Base-by-base conservation (phyloP, 1,140 invertebrate genomes). In the Heliconius nattereri region DNA sequence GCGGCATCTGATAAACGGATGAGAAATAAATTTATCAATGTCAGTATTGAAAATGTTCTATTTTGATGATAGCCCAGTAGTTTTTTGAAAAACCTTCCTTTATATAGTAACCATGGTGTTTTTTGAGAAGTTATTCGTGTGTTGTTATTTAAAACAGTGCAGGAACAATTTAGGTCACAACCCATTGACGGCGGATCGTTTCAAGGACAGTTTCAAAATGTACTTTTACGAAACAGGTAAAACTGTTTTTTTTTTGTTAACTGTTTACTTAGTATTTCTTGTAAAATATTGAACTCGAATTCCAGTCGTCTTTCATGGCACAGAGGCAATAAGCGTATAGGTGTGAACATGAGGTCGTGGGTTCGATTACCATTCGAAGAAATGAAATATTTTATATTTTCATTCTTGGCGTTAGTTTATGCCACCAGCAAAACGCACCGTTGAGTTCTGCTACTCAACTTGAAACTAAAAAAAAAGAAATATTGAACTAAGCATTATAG, bases 161-260 rank as follows among this genome's bases (percentile, higher is more conserved):
- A 81, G 71, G 77, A 81, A 82, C 7, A 57, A 66, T 66, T 80
- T 90, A 84, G 92, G 92, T 93, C 92, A 92, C 86, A 91, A 87
- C 85, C 87, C 85, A 90, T 89, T 92, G 86, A 78, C 84, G 82
- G 88, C 83, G 83, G 87, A 86, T 86, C 79, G 80, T 75, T 81
- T 85, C 92, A 92, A 92, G 91, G 90, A 83, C 73, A 73, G 71
- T 57, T 29, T 16, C 40, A 74, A 81, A 6, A 77, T 19, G 71
- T 72, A 20, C 9, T 37, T 72, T 37, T 40, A n/a, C 37, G 32
- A 71, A 71, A n/a, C 71, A 37, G 23, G 57, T 66, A 26, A 66
- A 66, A 66, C 23, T 40, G 35, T n/a, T 8, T 72, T 45, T 71
- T 72, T 40, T 72, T 72, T 72, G 35, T 72, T 72, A 40, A 37